phyloP scores from a whole-genome alignment of 1,140 invertebrate genomes.

The Paralvinella palmiformis region DNA sequence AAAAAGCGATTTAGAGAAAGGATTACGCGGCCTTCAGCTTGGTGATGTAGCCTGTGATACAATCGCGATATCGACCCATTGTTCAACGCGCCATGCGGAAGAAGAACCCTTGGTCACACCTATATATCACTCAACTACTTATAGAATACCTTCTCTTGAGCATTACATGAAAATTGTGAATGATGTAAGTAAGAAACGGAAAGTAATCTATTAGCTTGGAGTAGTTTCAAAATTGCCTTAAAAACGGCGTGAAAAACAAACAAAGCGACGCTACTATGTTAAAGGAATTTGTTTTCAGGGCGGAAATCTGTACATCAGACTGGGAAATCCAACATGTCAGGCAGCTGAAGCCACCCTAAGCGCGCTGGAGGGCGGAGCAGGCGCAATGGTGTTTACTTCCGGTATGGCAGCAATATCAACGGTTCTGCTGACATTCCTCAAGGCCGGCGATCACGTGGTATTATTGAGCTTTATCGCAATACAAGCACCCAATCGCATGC shows the following conservation, averaged over 20 bases:
- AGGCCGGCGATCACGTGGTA: slow-evolving; percentile 82
- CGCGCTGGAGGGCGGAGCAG: slow-evolving; percentile 78
- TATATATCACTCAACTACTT: not conserved
- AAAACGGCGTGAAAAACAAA: not conserved
- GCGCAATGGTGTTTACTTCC: slow-evolving; percentile 71
- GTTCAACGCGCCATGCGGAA: too few relatives aligned
- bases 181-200: not conserved
- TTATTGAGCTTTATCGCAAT: too few relatives aligned
- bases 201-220: not conserved
- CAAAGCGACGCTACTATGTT: not conserved
- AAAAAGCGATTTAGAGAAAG: too few relatives aligned
- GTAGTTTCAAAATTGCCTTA: not conserved
- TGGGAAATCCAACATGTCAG: slow-evolving; percentile 85
- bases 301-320: slow-evolving; percentile 67
- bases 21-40: too few relatives aligned
- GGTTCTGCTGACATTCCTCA: slow-evolving; percentile 67
- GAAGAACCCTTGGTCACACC: not conserved
- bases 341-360: slow-evolving; percentile 82
- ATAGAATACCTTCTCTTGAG: not conserved
- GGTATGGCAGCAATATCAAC: slow-evolving; percentile 82
- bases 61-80: too few relatives aligned
- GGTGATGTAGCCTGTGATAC: too few relatives aligned
- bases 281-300: slow-evolving; percentile 23
- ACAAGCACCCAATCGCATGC: too few relatives aligned
- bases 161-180: not conserved